phyloP scores from a whole-genome alignment of 2,888 invertebrate genomes.

The Dioctria linearis region DNA sequence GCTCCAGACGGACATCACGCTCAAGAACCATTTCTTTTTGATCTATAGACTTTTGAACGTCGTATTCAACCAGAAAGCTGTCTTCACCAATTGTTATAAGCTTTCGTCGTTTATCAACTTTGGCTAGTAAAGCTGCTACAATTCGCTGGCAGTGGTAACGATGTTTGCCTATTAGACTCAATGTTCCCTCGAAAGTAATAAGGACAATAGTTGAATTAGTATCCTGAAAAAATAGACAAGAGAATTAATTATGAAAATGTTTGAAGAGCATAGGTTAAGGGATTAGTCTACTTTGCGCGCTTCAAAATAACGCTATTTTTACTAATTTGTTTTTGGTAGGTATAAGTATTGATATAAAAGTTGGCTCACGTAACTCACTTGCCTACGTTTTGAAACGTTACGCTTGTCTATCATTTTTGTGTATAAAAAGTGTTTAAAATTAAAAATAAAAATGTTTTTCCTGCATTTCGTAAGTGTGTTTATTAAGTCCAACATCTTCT shows the following conservation, averaged over 20 bases:
- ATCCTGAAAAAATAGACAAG: slow-evolving; percentile 72
- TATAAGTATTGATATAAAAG: no score
- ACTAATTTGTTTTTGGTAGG: no score
- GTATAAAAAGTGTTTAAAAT: no score
- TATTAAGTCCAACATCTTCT: no score
- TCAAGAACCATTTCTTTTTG: slow-evolving; percentile 8
- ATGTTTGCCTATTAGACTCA: slow-evolving; percentile 76
- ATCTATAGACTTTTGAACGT: slow-evolving; percentile 32
- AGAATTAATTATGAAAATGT: not conserved
- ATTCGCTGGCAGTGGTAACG: slow-evolving; percentile 76
- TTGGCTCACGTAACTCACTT: no score
- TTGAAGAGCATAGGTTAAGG: not conserved
- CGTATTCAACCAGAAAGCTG: slow-evolving; percentile 62
- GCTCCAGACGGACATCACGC: slow-evolving; percentile 71
- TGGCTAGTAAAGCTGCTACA: slow-evolving; percentile 73
- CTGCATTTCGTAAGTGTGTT: no score
- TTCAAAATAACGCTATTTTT: no score
- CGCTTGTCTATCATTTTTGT: no score
- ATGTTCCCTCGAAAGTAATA: slow-evolving; percentile 71
- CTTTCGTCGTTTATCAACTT: slow-evolving; percentile 67
- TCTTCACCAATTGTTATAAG: slow-evolving; percentile 77
- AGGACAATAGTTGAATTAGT: slow-evolving; percentile 71
- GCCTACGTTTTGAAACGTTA: no score
- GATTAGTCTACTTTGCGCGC: no score
- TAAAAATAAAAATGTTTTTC: no score